phyloP scores from a whole-genome alignment of 1,140 invertebrate genomes.

The Eciton burchellii region DNA sequence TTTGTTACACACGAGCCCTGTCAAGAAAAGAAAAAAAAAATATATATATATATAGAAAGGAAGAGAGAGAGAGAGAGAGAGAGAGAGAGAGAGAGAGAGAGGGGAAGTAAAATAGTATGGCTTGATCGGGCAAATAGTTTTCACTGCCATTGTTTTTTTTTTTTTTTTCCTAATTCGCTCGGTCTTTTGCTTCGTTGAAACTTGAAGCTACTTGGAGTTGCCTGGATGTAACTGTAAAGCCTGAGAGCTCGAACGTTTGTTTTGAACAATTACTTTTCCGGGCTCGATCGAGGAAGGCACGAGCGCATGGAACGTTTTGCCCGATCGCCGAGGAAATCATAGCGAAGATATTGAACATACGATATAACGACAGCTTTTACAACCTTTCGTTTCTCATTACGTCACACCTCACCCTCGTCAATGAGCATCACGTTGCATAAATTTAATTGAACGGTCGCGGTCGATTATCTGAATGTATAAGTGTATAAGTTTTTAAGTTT shows the following conservation, averaged over 20 bases:
- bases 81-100: too few relatives aligned
- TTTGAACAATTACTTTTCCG: background rate
- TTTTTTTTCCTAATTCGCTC: background rate
- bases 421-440: constrained; percentile 36
- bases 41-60: constrained; percentile 34
- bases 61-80: too few relatives aligned
- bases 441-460: constrained; percentile 37
- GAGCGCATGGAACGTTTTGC: constrained; percentile 6
- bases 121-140: constrained; percentile 37
- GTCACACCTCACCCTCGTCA: constrained; percentile 33
- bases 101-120: constrained; percentile 13
- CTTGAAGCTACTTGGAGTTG: background rate
- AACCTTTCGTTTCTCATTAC: constrained; percentile 31
- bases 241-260: background rate
- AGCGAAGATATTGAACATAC: constrained; percentile 22
- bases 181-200: background rate
- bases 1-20: constrained; percentile 27
- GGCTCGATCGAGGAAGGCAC: background rate
- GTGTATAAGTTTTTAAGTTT: constrained; percentile 72
- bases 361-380: constrained; percentile 51
- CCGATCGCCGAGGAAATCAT: constrained; percentile 27
- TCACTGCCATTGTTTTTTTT: background rate
- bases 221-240: background rate
- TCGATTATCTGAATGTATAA: constrained; percentile 61
- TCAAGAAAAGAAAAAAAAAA: background rate